A percentile compares a stretch with the other conserved stretches of the same genome.
phyloP scores from a whole-genome alignment of 2,888 invertebrate species.

The Ariolimax columbianus region DNA sequence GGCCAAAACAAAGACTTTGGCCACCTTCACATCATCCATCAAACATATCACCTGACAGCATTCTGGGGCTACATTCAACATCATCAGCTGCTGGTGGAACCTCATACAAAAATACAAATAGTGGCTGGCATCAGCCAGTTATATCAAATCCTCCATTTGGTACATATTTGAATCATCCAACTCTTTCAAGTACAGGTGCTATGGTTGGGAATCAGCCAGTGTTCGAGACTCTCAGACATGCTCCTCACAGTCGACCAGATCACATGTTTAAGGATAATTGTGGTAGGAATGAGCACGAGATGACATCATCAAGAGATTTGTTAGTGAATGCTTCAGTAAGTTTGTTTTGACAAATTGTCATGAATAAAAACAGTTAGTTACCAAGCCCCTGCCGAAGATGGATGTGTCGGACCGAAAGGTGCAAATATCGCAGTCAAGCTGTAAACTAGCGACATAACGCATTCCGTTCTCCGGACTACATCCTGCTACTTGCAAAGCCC shows the following conservation, averaged over 20 bases:
- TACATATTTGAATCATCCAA: background rate
- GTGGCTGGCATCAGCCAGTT: conserved; percentile 6
- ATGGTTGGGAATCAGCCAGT: background rate
- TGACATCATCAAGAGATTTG: background rate
- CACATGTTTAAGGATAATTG: background rate
- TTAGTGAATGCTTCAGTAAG: conserved; percentile 16
- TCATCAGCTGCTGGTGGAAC: background rate
- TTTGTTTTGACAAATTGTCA: background rate
- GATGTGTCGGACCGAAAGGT: too few species aligned
- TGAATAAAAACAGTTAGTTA: too few species aligned
- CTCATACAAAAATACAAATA: background rate
- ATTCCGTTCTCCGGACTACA: too few species aligned
- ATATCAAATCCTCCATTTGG: background rate
- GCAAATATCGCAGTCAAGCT: too few species aligned
- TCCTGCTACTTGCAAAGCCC: too few species aligned
- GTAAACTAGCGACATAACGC: too few species aligned
- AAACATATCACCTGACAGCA: background rate
- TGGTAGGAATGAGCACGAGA: background rate
- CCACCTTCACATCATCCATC: background rate
- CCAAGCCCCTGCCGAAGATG: too few species aligned
- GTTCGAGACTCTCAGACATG: background rate
- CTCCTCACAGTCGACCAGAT: background rate
- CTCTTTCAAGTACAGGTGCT: background rate
- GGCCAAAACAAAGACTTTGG: background rate
- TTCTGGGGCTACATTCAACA: conserved; percentile 3